Conservation (phyloP, 1,140 invertebrate species). For the Macrosteles quadrilineatus region DNA sequence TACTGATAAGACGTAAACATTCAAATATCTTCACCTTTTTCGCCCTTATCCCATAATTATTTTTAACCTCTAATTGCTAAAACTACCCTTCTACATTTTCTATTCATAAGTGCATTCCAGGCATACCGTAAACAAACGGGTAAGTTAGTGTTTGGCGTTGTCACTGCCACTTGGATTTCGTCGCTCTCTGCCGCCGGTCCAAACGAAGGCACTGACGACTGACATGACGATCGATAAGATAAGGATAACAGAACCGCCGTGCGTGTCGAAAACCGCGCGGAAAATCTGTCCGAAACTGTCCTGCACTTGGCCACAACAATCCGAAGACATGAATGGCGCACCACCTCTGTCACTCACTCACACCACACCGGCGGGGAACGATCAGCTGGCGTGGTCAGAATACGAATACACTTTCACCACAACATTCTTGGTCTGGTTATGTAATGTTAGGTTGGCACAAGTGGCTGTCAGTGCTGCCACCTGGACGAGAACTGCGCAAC, state of each 20-base stretch:
- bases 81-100: too few relatives aligned
- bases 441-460: not conserved
- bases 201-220: too few relatives aligned
- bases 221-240: not conserved
- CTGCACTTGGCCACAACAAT: not conserved
- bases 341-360: too few relatives aligned
- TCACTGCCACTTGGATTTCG: too few relatives aligned
- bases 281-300: constrained; percentile 12
- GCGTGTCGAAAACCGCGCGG: not conserved
- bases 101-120: too few relatives aligned
- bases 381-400: not conserved
- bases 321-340: not conserved
- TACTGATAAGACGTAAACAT: too few relatives aligned
- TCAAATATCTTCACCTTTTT: too few relatives aligned
- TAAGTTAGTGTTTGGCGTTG: too few relatives aligned
- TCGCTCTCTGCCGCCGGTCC: too few relatives aligned
- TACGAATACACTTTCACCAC: constrained; percentile 23
- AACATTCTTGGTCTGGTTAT: constrained; percentile 11
- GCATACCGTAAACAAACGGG: constrained; percentile 5
- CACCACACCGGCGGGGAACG: too few relatives aligned
- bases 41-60: too few relatives aligned
- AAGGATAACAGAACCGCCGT: not conserved
- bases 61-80: too few relatives aligned
- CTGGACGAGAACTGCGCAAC: not conserved
- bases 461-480: not conserved